These are phyloP conservation scores for Drosophila nr. perissopoda DNA, from an alignment of 2,888 invertebrate species.

Conservation along the genomic window DNA sequence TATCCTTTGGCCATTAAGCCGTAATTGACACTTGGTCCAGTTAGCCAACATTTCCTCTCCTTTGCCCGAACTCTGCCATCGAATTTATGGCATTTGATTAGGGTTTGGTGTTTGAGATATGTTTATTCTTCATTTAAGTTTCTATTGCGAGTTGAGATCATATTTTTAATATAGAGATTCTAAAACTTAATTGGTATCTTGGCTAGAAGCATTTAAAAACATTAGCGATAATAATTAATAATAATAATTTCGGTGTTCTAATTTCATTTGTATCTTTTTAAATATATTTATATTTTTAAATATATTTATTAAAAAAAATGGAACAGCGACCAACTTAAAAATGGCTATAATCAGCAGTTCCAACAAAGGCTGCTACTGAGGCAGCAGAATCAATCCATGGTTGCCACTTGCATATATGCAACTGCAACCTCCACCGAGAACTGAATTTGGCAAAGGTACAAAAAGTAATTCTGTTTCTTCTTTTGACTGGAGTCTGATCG, in stretches of 20 bases:
- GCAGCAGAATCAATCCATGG: background rate
- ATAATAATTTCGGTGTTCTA: background rate
- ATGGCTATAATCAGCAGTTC: background rate
- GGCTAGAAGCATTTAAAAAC: background rate
- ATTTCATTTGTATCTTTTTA: too few relatives aligned
- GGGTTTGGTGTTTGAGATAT: background rate
- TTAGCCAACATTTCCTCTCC: conserved; percentile 34
- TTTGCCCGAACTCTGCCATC: background rate
- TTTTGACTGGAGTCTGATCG: background rate
- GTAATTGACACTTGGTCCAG: conserved; percentile 76
- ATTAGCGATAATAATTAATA: too few relatives aligned
- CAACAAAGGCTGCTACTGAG: background rate
- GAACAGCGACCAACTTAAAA: background rate
- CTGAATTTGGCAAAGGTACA: background rate
- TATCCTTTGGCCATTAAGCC: conserved; percentile 78
- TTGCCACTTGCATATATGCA: background rate
- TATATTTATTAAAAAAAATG: background rate
- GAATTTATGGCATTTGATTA: conserved; percentile 1
- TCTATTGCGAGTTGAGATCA: background rate
- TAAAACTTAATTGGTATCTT: background rate
- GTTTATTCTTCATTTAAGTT: background rate
- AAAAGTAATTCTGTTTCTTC: background rate
- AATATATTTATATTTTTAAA: background rate
- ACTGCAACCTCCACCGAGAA: background rate
- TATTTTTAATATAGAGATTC: background rate